Evolutionary conservation across 2,797 vertebrate species (phyloP).

Genomic region (Denticeps clupeoides): DNA sequence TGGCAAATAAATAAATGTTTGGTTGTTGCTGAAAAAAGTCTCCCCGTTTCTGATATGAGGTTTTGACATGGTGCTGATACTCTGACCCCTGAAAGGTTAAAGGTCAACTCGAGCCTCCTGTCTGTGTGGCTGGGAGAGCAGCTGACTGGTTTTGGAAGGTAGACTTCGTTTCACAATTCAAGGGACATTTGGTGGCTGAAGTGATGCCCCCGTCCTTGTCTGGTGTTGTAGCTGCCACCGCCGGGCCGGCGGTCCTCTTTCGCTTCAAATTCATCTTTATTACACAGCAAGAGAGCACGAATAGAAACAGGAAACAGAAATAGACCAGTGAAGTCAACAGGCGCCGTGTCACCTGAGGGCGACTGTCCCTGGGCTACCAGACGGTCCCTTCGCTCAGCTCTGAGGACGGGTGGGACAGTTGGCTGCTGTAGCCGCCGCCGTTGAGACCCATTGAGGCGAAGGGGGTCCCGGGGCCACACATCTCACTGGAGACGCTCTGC

Average conservation of each 20-base stretch:
- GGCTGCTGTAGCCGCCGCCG: slow-evolving; percentile 80
- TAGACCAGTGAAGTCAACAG: no score
- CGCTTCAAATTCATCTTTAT: slow-evolving; percentile 39
- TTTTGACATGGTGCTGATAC: slow-evolving; percentile 70
- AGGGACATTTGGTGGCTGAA: no score
- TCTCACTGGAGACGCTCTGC: slow-evolving; percentile 82
- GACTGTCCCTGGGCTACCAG: slow-evolving; percentile 63
- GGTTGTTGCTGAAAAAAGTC: slow-evolving; percentile 77
- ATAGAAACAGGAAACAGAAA: no score
- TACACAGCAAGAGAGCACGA: no score
- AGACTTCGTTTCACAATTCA: slow-evolving; percentile 62
- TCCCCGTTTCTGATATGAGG: slow-evolving; percentile 59
- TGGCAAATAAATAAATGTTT: no score
- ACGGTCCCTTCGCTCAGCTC: slow-evolving; percentile 90
- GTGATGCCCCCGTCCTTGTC: no score
- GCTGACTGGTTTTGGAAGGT: slow-evolving; percentile 50
- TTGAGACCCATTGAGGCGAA: slow-evolving; percentile 75
- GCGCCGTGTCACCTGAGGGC: no score
- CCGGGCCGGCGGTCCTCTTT: no score
- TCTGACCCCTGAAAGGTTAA: slow-evolving; percentile 75
- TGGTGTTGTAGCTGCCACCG: no score
- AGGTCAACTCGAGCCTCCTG: no score
- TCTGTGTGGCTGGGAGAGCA: no score
- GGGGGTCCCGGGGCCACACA: slow-evolving; percentile 80
- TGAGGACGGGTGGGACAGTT: slow-evolving; percentile 80